Percentiles rank a stretch among this genome's conserved stretches.
Evolutionary conservation across 2,888 invertebrate genomes (phyloP).

Genomic region (Acholoe squamosa): DNA sequence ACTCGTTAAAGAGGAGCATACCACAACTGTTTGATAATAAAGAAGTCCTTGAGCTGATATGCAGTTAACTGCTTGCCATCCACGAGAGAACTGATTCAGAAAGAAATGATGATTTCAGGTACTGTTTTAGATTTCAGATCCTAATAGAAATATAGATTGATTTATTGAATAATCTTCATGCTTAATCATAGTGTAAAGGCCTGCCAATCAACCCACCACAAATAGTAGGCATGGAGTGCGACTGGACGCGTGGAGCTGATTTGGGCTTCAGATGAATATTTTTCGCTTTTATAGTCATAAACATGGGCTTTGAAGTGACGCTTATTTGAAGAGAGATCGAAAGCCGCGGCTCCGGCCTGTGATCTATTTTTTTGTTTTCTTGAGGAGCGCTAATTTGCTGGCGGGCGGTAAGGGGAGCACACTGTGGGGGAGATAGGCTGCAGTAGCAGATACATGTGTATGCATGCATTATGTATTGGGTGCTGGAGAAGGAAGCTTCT

Average conservation of each 20-base stretch:
- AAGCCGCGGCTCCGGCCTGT: background rate
- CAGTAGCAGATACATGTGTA: slow-evolving; percentile 9
- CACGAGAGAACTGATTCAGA: no score
- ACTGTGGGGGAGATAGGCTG: background rate
- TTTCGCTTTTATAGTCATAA: slow-evolving; percentile 23
- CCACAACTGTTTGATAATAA: no score
- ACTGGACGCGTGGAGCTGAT: background rate
- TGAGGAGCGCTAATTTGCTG: slow-evolving; percentile 14
- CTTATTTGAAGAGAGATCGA: slow-evolving; percentile 5
- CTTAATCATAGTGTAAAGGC: background rate
- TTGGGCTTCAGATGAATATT: background rate
- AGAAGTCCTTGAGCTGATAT: no score
- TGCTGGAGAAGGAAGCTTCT: background rate
- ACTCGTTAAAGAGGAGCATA: no score
- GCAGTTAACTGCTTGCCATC: no score
- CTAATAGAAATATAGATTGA: background rate
- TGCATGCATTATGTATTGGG: slow-evolving; percentile 43
- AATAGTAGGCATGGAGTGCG: background rate
- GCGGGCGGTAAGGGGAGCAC: background rate
- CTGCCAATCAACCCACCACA: background rate
- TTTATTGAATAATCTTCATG: background rate
- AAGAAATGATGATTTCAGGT: no score
- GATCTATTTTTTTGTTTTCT: background rate
- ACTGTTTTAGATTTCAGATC: no score
- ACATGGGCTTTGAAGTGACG: background rate